phyloP scores from a whole-genome alignment of 2,888 invertebrate genomes.

The Epirrhoe alternata region DNA sequence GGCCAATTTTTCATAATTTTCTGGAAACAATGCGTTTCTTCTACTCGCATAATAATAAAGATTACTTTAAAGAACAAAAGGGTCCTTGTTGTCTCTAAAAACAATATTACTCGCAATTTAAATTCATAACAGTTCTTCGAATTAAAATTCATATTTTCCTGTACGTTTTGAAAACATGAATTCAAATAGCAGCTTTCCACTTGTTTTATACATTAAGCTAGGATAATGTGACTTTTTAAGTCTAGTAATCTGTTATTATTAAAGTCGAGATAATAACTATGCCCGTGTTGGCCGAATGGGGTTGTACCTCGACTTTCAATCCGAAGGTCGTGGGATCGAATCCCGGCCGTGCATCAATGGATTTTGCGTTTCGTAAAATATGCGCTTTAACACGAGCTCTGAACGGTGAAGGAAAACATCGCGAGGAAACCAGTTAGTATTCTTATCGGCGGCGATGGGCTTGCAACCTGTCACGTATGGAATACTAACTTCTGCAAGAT shows the following conservation, averaged over 20 bases:
- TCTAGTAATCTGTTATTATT: background rate
- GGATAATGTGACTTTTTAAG: background rate
- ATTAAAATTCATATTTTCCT: constrained; percentile 26
- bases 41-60: constrained; percentile 3
- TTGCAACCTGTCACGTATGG: no score
- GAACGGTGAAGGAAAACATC: no score
- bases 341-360: no score
- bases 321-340: no score
- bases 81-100: constrained; percentile 11
- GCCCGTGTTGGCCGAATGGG: background rate
- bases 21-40: constrained; percentile 1
- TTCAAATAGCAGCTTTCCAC: background rate
- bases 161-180: constrained; percentile 34
- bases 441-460: no score
- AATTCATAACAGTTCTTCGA: constrained; percentile 12
- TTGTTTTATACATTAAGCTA: background rate
- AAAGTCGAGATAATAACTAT: background rate
- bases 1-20: background rate
- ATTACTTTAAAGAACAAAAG: background rate
- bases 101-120: constrained; percentile 11
- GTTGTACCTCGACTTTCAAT: no score
- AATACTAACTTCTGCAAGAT: no score
- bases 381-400: no score
- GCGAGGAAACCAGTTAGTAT: no score
- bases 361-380: no score